Conservation (phyloP, 2,113 vertebrate species). For the Labrus mixtus region DNA sequence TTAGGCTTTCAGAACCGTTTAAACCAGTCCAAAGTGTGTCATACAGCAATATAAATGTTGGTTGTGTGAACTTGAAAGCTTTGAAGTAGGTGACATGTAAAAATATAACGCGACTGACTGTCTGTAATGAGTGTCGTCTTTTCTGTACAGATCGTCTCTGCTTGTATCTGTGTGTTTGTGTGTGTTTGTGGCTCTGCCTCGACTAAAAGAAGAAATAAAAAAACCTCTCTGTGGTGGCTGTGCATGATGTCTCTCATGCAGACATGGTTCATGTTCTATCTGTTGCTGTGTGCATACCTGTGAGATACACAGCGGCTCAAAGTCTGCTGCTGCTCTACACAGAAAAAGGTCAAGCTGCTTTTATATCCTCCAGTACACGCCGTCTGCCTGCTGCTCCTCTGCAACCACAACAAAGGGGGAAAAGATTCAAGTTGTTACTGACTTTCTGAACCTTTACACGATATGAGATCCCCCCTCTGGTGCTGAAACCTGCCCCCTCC, state of each 20-base stretch:
- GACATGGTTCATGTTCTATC: neutral
- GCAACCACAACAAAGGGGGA: neutral
- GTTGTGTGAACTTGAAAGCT: slow-evolving; percentile 44
- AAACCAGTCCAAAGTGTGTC: slow-evolving; percentile 59
- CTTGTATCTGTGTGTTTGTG: slow-evolving; percentile 11
- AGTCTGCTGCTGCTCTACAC: no score
- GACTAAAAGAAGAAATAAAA: slow-evolving; percentile 52
- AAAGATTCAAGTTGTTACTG: neutral
- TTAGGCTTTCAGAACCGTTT: neutral
- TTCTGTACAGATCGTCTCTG: slow-evolving; percentile 39
- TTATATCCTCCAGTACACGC: slow-evolving; percentile 56
- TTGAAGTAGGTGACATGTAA: slow-evolving; percentile 52
- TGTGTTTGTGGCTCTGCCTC: slow-evolving; percentile 2
- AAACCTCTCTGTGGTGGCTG: neutral
- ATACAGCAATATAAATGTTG: slow-evolving; percentile 64
- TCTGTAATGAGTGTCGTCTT: slow-evolving; percentile 11
- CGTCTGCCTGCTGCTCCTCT: slow-evolving; percentile 53
- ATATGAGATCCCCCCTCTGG: no score
- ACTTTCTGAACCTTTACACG: no score
- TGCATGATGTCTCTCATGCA: neutral
- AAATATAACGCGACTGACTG: slow-evolving; percentile 19
- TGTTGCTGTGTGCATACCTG: neutral
- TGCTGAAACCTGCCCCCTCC: no score
- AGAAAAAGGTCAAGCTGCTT: neutral
- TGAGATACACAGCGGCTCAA: neutral